These are phyloP conservation scores for Ailuropoda melanoleuca DNA, from an alignment of 2,113 vertebrate species.

Conservation along the genomic window DNA sequence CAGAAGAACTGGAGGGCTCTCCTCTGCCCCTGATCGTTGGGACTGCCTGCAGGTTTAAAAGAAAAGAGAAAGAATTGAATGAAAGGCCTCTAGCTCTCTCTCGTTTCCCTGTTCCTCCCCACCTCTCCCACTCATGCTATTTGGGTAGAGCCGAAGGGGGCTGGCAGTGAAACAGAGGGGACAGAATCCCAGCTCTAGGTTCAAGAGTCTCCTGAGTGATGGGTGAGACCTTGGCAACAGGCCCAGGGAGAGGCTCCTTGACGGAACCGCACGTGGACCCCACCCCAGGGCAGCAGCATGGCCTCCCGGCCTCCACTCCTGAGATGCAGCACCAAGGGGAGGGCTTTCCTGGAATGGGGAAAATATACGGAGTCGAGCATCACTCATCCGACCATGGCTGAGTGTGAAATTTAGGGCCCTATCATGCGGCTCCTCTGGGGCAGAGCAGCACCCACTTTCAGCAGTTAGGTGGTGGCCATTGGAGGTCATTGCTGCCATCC, in stretches of 20 bases:
- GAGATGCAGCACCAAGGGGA: neutral
- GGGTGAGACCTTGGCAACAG: neutral
- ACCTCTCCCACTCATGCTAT: neutral
- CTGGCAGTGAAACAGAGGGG: neutral
- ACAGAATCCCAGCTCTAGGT: neutral
- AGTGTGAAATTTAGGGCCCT: neutral
- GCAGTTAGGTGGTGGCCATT: neutral
- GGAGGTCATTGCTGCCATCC: neutral
- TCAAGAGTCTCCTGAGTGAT: neutral
- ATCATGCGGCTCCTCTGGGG: neutral
- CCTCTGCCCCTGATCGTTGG: neutral
- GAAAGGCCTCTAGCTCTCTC: neutral
- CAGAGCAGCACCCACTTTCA: neutral
- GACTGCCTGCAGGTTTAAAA: neutral
- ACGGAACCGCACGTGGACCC: too few species aligned
- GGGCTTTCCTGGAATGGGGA: neutral
- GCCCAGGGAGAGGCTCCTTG: neutral
- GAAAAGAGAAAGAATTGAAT: conserved; percentile 28
- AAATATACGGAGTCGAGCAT: neutral
- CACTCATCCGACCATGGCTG: neutral
- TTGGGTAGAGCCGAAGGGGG: neutral
- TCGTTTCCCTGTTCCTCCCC: neutral
- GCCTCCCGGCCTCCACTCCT: neutral
- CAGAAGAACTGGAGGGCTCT: neutral
- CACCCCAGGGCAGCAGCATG: neutral